Conservation (phyloP, 2,888 invertebrate genomes). For the Pilophorus perplexus region DNA sequence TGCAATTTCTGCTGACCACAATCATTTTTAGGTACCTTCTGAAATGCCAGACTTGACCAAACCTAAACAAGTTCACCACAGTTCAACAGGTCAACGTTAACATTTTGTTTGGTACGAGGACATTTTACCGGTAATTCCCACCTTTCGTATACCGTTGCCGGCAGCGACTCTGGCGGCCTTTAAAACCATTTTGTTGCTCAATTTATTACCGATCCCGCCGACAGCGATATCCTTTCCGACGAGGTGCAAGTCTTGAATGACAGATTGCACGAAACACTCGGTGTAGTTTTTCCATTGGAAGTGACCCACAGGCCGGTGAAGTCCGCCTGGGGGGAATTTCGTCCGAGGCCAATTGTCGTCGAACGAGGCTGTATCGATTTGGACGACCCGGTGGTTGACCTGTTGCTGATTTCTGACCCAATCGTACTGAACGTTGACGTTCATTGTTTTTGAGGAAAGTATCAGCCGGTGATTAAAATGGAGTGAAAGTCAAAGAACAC, state of each 20-base stretch:
- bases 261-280: slow-evolving; percentile 24
- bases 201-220: slow-evolving; percentile 23
- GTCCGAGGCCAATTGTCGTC: not conserved
- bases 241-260: not conserved
- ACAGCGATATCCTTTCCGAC: not conserved
- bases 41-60: too few species aligned
- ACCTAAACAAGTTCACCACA: too few species aligned
- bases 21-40: too few species aligned
- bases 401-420: not conserved
- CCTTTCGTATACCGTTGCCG: not conserved
- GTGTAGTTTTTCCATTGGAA: slow-evolving; percentile 7
- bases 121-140: not conserved
- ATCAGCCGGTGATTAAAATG: too few species aligned
- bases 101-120: not conserved
- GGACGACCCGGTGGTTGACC: not conserved
- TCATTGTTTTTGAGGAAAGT: too few species aligned
- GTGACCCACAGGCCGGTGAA: not conserved
- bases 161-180: slow-evolving; percentile 20
- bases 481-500: too few species aligned
- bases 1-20: too few species aligned
- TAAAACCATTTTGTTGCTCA: slow-evolving; percentile 6
- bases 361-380: not conserved
- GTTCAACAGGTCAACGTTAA: not conserved
- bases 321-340: slow-evolving; percentile 6
- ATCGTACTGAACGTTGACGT: not conserved